phyloP scores from a whole-genome alignment of 1,140 invertebrate genomes.

The Drosophila trapezifrons region DNA sequence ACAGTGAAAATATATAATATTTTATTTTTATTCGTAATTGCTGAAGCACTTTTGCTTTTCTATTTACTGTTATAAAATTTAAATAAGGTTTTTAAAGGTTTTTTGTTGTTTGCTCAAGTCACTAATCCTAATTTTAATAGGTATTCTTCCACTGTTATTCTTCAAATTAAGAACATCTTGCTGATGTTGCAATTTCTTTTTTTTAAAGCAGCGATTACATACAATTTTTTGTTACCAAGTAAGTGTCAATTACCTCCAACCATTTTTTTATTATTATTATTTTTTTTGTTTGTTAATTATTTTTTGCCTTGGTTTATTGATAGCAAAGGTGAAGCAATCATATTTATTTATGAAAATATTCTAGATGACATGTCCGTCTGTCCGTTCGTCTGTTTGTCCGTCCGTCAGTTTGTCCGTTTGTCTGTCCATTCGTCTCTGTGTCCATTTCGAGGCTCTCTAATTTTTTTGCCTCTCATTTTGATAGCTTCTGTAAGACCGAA shows the following conservation, averaged over 20 bases:
- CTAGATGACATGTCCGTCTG: too few species aligned
- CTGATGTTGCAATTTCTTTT: not conserved
- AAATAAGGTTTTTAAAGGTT: too few species aligned
- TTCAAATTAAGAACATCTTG: not conserved
- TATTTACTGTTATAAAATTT: too few species aligned
- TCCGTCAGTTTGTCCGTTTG: too few species aligned
- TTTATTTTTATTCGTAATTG: too few species aligned
- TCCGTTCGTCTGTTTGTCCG: too few species aligned
- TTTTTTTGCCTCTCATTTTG: not conserved
- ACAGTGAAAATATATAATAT: not conserved
- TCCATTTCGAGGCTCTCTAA: too few species aligned
- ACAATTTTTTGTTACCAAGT: slow-evolving; percentile 12
- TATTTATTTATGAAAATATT: not conserved
- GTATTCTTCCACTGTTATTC: not conserved
- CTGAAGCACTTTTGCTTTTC: too few species aligned
- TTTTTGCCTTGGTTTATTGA: not conserved
- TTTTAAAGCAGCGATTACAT: not conserved
- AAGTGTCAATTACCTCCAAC: slow-evolving; percentile 8
- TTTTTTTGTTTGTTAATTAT: slow-evolving; percentile 11
- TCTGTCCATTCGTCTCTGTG: too few species aligned
- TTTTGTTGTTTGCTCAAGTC: not conserved
- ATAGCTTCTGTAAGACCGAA: too few species aligned
- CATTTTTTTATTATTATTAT: too few species aligned
- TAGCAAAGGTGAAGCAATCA: not conserved
- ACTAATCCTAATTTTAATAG: too few species aligned